Base-by-base conservation (phyloP, 2,888 invertebrate genomes). In the Chironomus riparius region DNA sequence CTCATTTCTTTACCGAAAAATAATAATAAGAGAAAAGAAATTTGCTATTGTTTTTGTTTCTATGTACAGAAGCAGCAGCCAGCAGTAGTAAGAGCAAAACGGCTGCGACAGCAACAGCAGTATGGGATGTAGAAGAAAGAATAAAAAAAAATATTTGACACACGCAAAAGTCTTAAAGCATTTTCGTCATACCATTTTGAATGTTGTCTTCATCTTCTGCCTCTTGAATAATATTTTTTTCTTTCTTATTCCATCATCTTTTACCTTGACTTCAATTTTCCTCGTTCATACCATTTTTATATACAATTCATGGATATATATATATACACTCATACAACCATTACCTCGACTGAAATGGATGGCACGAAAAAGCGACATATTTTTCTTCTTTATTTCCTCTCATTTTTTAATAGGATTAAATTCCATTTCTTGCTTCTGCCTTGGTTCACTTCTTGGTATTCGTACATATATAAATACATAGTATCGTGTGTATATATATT, bases 331-430 rank as follows among this genome's bases (percentile, higher is more conserved):
- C 70, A 18, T 18, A 50, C 21, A 47, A 24, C 21, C 56, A 18
- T 38, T 38, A 50, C 15, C 21, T 21, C 50, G 38, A 72, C 50
- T 62, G 50, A 62, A 62, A 72, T 72, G 61, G 15, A 61, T 24
- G 38, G 21, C 62, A 72, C 62, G 72, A 72, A 56, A 24, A 22
- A 56, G 70, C 71, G 71, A 71, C 71, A 71, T 50, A 71, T 71
- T 71, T 71, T 71, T 50, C 50, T 71, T 50, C 50, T 56, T 71
- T 50, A 50, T 71, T 56, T 50, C 71, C 71, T 56, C 71, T 71
- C 72, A 72, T 62, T 72, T 72, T 71, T 72, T 72, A 72, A 72
- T 72, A 61, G 72, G 72, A 72, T 72, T 72, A 72, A 72, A 72
- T 72, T 72, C 38, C 38, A n/a, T 72, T 72, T 61, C 70, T 22